Conservation (phyloP, 2,888 invertebrate species). For the Marasmarcha lunaedactyla region DNA sequence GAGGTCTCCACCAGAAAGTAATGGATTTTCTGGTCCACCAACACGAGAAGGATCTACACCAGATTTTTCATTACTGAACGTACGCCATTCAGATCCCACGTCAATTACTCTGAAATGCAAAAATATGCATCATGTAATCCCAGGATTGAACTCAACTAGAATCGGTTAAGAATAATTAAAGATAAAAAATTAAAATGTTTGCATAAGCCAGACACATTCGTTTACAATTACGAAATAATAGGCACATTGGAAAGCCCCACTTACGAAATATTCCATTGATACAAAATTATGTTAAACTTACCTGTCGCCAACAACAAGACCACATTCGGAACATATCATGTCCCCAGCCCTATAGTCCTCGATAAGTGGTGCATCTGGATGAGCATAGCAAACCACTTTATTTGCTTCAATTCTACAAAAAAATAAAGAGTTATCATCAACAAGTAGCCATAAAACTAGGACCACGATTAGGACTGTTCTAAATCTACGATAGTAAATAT, state of each 20-base stretch:
- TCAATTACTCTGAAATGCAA: slow-evolving; percentile 88
- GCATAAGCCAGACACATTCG: too few species aligned
- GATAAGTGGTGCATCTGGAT: slow-evolving; percentile 95
- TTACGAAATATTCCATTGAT: slow-evolving; percentile 36
- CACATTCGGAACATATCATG: slow-evolving; percentile 99
- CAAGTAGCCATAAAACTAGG: slow-evolving; percentile 13
- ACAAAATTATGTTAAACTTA: slow-evolving; percentile 40
- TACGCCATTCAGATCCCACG: slow-evolving; percentile 99
- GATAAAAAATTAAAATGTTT: too few species aligned
- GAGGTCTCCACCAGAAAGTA: slow-evolving; percentile 94
- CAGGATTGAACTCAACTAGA: slow-evolving; percentile 1
- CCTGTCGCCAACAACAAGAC: slow-evolving; percentile 99
- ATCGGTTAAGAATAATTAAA: too few species aligned
- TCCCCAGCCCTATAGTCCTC: slow-evolving; percentile 99
- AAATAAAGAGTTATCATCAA: slow-evolving; percentile 41
- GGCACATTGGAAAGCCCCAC: slow-evolving; percentile 25
- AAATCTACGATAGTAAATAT: not conserved
- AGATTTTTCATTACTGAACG: slow-evolving; percentile 98
- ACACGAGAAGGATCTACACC: slow-evolving; percentile 99
- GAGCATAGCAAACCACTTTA: slow-evolving; percentile 90
- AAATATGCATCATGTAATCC: too few species aligned
- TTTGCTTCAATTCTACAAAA: slow-evolving; percentile 76
- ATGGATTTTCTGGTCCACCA: slow-evolving; percentile 98
- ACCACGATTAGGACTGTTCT: too few species aligned
- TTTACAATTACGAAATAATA: not conserved